Percentiles rank a stretch among this genome's conserved stretches.
These are phyloP conservation scores for Luehdorfia chinensis DNA, from an alignment of 1,140 invertebrate species.

Conservation along the genomic window DNA sequence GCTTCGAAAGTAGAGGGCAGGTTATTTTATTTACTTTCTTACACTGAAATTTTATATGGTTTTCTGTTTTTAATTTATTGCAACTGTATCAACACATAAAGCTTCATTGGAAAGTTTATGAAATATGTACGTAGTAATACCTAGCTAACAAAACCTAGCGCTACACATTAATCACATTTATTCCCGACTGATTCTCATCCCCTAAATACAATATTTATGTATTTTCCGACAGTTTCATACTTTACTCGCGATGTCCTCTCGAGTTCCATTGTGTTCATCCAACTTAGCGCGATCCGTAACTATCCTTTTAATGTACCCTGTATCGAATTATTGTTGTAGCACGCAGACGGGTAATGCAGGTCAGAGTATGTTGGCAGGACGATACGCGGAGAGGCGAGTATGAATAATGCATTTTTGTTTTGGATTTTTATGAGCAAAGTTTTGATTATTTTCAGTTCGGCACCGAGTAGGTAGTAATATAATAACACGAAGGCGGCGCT, in stretches of 20 bases:
- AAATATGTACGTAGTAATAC: not conserved
- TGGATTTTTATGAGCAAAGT: slow-evolving; percentile 76
- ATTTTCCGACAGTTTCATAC: slow-evolving; percentile 71
- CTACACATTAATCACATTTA: slow-evolving; percentile 33
- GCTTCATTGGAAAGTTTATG: slow-evolving; percentile 5
- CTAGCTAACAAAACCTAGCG: slow-evolving; percentile 9
- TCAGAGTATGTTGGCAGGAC: slow-evolving; percentile 42
- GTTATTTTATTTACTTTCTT: slow-evolving; percentile 11
- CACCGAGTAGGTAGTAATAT: slow-evolving; percentile 55
- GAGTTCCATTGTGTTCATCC: slow-evolving; percentile 38
- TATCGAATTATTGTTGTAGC: slow-evolving; percentile 30
- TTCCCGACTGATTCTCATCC: slow-evolving; percentile 42
- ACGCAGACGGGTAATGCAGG: slow-evolving; percentile 23
- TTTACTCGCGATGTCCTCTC: slow-evolving; percentile 57
- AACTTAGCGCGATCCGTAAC: slow-evolving; percentile 40
- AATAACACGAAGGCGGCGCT: slow-evolving; percentile 40
- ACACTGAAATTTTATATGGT: slow-evolving; percentile 10
- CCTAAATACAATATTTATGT: slow-evolving; percentile 74
- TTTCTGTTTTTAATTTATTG: not conserved
- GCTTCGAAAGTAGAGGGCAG: slow-evolving; percentile 16
- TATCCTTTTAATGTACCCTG: slow-evolving; percentile 32
- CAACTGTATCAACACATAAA: not conserved
- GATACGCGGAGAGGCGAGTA: slow-evolving; percentile 59
- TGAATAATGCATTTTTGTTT: slow-evolving; percentile 78
- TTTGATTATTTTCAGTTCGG: slow-evolving; percentile 76